Base-by-base conservation (phyloP, 2,888 invertebrate genomes). In the Standfussiana lucernea region DNA sequence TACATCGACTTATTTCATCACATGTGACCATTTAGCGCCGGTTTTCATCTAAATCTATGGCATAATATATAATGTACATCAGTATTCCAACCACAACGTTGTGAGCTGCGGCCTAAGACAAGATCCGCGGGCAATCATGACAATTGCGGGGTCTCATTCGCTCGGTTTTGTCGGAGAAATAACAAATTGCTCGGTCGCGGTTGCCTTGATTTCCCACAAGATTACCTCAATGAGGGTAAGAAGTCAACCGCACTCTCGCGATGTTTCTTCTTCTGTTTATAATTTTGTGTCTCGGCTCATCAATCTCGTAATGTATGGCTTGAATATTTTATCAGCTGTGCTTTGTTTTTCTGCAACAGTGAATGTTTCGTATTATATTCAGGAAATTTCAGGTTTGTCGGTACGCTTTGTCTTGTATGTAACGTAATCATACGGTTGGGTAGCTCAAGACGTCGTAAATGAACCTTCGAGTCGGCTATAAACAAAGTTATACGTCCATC, bases 201-300 rank as follows among this genome's bases (percentile, higher is more conserved):
- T 82, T 89, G 90, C 89, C 92, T 93, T 95, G 95, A 95, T 95
- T 95, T 95, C 95, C 95, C 95, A 91, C 93, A 93, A 95, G 95
- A 94, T 95, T 94, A 93, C 93, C 92, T 91, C 93, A 92, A 93
- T 93, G 93, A 93, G 93, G 93, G 93, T 92, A 92, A 91, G 91
- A 91, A 94, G 94, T 93, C 92, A 94, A 93, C 93, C 90, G 89
- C 91, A 86, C 86, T 87, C 89, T 84, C 86, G 88, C 87, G 74
- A 80, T 90, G 88, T 91, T 91, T 90, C 90, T 89, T 78, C 90
- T 87, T 87, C 89, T 88, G 82, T 82, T 92, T 91, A 90, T 93
- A 92, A 93, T 93, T 93, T 92, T 87, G 86, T 90, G 88, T 91
- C 89, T 89, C 84, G 82, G 80, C 89, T 83, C 88, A 91, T 89